These are phyloP conservation scores for Polymixis flavicincta DNA, from an alignment of 2,888 invertebrate genomes.

Conservation along the genomic window DNA sequence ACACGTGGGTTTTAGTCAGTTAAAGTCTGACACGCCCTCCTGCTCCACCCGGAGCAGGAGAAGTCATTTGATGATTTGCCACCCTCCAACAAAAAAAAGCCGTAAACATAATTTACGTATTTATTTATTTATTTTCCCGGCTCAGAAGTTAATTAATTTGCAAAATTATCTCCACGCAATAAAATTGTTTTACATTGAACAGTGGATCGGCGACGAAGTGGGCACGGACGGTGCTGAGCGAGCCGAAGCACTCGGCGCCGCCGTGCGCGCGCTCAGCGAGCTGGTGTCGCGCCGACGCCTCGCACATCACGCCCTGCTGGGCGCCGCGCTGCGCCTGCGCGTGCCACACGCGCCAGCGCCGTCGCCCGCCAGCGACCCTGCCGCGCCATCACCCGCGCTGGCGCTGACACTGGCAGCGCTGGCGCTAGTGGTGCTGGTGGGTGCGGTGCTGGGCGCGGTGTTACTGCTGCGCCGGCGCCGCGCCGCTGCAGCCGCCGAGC, in stretches of 20 bases:
- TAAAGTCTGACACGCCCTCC: too few species aligned
- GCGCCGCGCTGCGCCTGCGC: conserved; percentile 83
- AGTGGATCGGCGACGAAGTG: conserved; percentile 87
- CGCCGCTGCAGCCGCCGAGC: conserved; percentile 89
- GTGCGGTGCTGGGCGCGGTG: conserved; percentile 81
- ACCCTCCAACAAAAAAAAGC: too few species aligned
- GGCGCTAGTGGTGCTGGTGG: conserved; percentile 66
- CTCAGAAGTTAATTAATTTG: not conserved
- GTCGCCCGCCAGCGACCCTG: conserved; percentile 85
- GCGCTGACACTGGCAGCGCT: conserved; percentile 68
- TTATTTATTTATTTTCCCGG: not conserved
- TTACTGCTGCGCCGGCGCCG: conserved; percentile 73
- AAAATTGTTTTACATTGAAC: conserved; percentile 36
- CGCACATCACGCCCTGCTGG: conserved; percentile 82
- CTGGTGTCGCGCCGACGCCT: conserved; percentile 84
- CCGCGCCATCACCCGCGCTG: conserved; percentile 66
- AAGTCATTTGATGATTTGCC: too few species aligned
- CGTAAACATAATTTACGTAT: too few species aligned
- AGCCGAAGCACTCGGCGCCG: conserved; percentile 76
- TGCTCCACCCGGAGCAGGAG: too few species aligned
- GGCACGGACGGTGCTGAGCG: conserved; percentile 74
- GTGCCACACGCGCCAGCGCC: conserved; percentile 71
- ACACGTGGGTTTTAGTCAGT: too few species aligned
- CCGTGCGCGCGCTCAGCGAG: conserved; percentile 83
- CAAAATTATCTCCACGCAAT: not conserved